Base-by-base conservation (phyloP, 2,113 vertebrate genomes). In the Otus sunia region DNA sequence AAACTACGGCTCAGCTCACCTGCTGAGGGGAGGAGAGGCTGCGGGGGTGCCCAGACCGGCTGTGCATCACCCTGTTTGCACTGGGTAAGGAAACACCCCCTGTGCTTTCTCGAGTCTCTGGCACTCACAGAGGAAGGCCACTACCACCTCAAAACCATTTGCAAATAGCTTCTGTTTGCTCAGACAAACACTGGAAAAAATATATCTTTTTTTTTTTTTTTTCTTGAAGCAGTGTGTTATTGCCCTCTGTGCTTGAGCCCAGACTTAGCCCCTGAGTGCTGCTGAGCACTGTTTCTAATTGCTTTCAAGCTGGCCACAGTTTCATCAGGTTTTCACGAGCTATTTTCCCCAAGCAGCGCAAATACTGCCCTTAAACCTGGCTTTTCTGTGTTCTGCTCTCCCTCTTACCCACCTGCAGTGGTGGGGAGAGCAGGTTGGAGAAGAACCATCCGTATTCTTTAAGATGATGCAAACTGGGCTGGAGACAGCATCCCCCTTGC, bases 121-220 rank as follows among this genome's bases (percentile, higher is more conserved):
- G 83, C 79, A 55, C 78, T 64, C 4, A 5, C 17, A 21, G 53
- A 72, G 89, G 81, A 92, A 92, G 86, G 87, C 49, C 1, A 1
- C 4, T 7, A 45, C 82, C 66, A 55, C 77, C 69, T 82, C 66
- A 71, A 80, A 92, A 67, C 77, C 88, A 41, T 79, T 84, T 83
- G 81, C 90, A 92, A 93, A 90, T 80, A 92, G 58, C 81, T 74
- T 14, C 93, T 89, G 84, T 91, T 91, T 93, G 87, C 66, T 63
- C 56, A 43, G 53, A 84, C 86, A 96, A 71, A 25, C 13, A 2
- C 68, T 67, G 86, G 64, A n/a, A 72, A 79, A 85, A 56, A 49
- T 7, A 86, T 13, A 39, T 21, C 53, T 17, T 3, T 56, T 73
- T 49, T 10, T 47, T 63, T 55, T 30, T 60, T 72, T 50, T 20